phyloP scores from a whole-genome alignment of 2,888 invertebrate genomes.

The Pecten maximus region DNA sequence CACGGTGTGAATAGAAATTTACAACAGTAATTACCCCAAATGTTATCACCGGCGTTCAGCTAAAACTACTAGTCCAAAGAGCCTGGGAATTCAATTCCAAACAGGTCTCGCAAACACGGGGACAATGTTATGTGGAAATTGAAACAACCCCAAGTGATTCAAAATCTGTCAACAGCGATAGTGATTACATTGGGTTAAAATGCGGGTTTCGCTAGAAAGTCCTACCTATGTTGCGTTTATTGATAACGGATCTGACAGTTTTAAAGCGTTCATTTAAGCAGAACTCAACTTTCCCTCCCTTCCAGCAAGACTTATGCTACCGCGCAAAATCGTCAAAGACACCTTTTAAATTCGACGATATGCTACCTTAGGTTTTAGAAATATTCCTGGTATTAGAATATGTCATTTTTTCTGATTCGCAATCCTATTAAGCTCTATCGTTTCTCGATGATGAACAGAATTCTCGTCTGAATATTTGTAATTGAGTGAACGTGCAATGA shows the following conservation, averaged over 20 bases:
- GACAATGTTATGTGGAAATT: neutral
- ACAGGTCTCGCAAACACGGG: neutral
- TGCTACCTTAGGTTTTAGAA: too few relatives aligned
- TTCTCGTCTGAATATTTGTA: too few relatives aligned
- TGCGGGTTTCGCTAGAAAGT: neutral
- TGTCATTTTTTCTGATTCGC: too few relatives aligned
- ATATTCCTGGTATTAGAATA: too few relatives aligned
- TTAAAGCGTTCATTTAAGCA: neutral
- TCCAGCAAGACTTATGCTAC: neutral
- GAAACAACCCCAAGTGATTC: neutral
- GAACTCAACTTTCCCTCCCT: neutral
- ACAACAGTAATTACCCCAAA: slow-evolving; percentile 3
- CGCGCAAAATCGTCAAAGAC: too few relatives aligned
- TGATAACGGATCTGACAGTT: neutral
- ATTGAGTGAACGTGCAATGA: too few relatives aligned
- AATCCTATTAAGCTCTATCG: too few relatives aligned
- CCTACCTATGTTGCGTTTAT: neutral
- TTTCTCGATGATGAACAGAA: too few relatives aligned
- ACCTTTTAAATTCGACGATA: too few relatives aligned
- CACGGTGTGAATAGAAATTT: slow-evolving; percentile 10
- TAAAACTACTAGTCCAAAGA: neutral
- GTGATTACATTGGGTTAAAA: neutral
- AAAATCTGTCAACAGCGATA: neutral
- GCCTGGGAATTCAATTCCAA: neutral
- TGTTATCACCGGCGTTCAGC: slow-evolving; percentile 6